Conservation (phyloP, 2,888 invertebrate species). For the Hypolimnas misippus region DNA sequence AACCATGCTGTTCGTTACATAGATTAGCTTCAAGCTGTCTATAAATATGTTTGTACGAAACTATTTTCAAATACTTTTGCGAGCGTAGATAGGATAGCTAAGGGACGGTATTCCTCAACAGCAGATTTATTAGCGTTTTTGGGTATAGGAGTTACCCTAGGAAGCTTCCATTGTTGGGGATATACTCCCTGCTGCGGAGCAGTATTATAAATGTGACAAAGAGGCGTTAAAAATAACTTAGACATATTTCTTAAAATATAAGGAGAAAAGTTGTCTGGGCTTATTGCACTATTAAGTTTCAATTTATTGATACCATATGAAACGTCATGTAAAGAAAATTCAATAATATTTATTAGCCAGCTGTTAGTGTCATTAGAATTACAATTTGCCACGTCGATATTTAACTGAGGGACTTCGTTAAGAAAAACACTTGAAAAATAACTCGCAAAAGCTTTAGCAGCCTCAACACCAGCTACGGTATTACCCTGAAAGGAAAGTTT, state of each 20-base stretch:
- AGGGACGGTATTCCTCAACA: conserved; percentile 27
- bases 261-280: not conserved
- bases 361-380: too few relatives aligned
- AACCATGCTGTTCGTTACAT: conserved; percentile 10
- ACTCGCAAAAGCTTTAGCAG: too few relatives aligned
- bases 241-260: not conserved
- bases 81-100: not conserved
- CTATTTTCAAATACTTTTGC: conserved; percentile 41
- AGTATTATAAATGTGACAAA: not conserved
- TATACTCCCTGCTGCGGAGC: not conserved
- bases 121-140: not conserved
- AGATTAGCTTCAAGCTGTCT: not conserved
- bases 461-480: too few relatives aligned
- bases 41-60: conserved; percentile 48
- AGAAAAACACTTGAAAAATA: too few relatives aligned
- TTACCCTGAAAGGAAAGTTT: too few relatives aligned
- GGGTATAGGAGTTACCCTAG: not conserved
- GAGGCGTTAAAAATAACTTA: not conserved
- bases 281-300: not conserved
- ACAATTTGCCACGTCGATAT: too few relatives aligned
- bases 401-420: too few relatives aligned
- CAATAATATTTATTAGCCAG: too few relatives aligned
- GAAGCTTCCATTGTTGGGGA: not conserved
- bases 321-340: too few relatives aligned
- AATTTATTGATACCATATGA: too few relatives aligned